These are phyloP conservation scores for Meles meles DNA, from an alignment of 2,113 vertebrate genomes.

Conservation along the genomic window DNA sequence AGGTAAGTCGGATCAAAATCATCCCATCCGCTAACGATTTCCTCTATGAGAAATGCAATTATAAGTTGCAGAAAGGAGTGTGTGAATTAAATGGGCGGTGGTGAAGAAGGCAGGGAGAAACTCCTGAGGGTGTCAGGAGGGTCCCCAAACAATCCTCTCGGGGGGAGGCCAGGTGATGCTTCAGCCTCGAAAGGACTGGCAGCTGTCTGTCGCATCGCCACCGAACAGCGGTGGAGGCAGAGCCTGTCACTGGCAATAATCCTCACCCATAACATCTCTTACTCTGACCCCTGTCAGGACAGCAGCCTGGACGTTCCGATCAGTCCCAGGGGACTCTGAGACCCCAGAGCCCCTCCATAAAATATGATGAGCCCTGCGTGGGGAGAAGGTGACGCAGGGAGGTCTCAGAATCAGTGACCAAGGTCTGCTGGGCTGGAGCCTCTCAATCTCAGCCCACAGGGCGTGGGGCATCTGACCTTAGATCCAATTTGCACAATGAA, in stretches of 20 bases:
- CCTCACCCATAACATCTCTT: too few species aligned
- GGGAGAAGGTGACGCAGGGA: background rate
- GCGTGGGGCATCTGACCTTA: background rate
- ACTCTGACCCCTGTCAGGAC: background rate
- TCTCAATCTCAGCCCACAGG: background rate
- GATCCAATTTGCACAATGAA: background rate
- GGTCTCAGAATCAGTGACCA: background rate
- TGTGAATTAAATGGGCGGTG: background rate
- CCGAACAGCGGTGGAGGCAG: background rate
- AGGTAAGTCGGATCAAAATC: background rate
- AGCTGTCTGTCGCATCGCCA: too few species aligned
- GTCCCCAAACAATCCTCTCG: background rate
- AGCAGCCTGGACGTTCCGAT: background rate
- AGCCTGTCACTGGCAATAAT: background rate
- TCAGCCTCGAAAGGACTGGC: background rate
- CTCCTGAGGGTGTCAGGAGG: fast-evolving
- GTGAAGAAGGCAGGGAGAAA: background rate
- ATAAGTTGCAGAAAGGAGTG: background rate
- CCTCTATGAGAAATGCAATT: background rate
- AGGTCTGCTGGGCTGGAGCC: background rate
- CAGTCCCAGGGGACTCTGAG: background rate
- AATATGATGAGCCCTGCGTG: too few species aligned
- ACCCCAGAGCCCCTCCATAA: background rate
- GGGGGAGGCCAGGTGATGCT: background rate
- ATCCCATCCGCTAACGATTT: background rate